These are phyloP conservation scores for Entomyzon cyanotis DNA, from an alignment of 2,113 vertebrate genomes.

Conservation along the genomic window DNA sequence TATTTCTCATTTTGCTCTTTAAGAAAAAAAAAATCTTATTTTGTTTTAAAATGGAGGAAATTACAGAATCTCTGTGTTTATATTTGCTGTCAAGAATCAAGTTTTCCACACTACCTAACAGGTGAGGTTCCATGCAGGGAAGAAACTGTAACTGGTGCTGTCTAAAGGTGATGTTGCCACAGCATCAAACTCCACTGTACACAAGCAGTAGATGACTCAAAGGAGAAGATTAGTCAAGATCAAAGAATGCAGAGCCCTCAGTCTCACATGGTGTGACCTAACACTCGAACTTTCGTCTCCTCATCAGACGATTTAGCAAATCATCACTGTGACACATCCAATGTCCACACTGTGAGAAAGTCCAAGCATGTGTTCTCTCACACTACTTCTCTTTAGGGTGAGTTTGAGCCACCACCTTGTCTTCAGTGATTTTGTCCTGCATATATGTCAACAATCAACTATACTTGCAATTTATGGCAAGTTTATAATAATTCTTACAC, in stretches of 20 bases:
- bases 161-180: background rate
- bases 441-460: background rate
- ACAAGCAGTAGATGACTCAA: background rate
- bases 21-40: background rate
- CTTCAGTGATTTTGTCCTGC: background rate
- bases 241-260: background rate
- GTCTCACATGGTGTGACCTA: background rate
- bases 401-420: background rate
- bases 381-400: background rate
- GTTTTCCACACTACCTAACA: background rate
- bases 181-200: background rate
- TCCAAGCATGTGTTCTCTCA: slow-evolving; percentile 12
- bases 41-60: background rate
- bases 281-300: background rate
- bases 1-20: background rate
- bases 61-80: background rate
- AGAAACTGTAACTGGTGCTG: background rate
- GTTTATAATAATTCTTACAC: background rate
- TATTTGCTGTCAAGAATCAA: background rate
- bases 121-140: background rate
- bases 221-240: slow-evolving; percentile 37
- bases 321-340: slow-evolving; percentile 24
- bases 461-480: background rate
- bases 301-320: background rate
- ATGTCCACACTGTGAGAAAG: slow-evolving; percentile 30